These are phyloP conservation scores for Rhabdomys dilectus DNA, from an alignment of 2,113 vertebrate species.

Conservation along the genomic window DNA sequence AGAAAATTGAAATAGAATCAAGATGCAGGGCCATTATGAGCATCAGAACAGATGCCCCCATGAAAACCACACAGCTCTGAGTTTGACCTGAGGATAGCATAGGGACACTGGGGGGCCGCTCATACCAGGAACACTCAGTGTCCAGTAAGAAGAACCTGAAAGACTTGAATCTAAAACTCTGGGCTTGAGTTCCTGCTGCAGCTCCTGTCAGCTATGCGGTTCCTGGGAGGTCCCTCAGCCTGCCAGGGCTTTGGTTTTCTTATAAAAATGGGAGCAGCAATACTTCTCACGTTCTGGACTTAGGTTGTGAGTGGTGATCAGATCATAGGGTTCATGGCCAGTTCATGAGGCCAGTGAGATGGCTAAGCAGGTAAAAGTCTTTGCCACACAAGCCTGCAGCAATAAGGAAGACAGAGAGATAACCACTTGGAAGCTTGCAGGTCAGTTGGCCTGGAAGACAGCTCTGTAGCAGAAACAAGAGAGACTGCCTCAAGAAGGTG, in stretches of 20 bases:
- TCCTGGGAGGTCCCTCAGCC: neutral
- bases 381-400: neutral
- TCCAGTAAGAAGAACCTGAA: neutral
- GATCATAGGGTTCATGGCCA: neutral
- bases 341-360: neutral
- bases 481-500: neutral
- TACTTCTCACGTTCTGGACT: neutral
- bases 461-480: neutral
- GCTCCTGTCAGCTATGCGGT: neutral
- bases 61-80: rapidly evolving
- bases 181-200: neutral
- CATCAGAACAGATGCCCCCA: rapidly evolving
- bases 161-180: neutral
- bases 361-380: neutral
- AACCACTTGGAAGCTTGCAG: neutral
- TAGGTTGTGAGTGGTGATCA: neutral
- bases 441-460: neutral
- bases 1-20: neutral
- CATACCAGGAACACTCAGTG: rapidly evolving
- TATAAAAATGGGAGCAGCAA: neutral
- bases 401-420: neutral
- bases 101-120: rapidly evolving
- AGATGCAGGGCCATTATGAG: neutral
- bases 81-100: rapidly evolving
- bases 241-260: neutral